phyloP scores from a whole-genome alignment of 2,888 invertebrate species.

The Chaitophorus viminalis region DNA sequence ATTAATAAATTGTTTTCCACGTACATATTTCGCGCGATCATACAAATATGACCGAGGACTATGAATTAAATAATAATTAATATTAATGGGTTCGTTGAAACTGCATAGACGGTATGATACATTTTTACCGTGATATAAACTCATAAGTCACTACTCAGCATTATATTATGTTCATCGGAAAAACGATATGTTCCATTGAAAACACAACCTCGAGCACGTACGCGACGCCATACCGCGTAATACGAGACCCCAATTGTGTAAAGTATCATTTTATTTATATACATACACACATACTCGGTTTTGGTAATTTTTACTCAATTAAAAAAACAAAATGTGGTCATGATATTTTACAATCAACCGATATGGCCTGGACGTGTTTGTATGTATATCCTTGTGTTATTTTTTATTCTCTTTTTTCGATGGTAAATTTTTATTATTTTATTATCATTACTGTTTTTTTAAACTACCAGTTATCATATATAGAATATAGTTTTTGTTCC shows the following conservation, averaged over 20 bases:
- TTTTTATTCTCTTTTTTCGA: background rate
- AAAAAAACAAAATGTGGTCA: background rate
- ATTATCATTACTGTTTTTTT: background rate
- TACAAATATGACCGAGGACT: too few species aligned
- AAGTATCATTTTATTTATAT: background rate
- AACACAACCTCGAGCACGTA: background rate
- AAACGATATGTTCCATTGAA: background rate
- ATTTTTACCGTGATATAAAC: background rate
- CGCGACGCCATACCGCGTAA: background rate
- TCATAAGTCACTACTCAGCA: background rate
- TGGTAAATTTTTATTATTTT: background rate
- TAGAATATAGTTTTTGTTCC: background rate
- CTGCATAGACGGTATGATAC: background rate
- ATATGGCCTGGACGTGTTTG: background rate
- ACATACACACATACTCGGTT: background rate
- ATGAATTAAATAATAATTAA: too few species aligned
- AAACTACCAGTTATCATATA: background rate
- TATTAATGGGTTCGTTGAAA: background rate
- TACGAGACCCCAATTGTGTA: background rate
- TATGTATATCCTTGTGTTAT: background rate
- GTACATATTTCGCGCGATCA: background rate
- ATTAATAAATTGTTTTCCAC: background rate
- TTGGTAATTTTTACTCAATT: background rate
- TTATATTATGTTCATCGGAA: conserved; percentile 7
- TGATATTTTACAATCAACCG: background rate